Conservation (phyloP, 2,888 invertebrate species). For the Diachrysia chrysitis region DNA sequence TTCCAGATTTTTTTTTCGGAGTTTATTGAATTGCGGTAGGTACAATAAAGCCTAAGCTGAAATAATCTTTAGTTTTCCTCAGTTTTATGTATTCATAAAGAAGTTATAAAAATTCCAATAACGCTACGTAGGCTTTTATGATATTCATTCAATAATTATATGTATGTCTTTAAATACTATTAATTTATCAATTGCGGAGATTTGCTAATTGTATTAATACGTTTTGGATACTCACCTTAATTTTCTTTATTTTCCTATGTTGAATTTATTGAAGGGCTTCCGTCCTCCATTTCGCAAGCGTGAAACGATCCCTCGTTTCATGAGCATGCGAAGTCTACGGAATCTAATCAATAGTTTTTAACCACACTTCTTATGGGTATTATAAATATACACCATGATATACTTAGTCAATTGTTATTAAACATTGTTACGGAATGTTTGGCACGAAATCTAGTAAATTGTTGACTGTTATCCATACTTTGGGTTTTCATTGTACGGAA, state of each 20-base stretch:
- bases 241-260: constrained; percentile 23
- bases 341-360: constrained; percentile 18
- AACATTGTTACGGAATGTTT: not conserved
- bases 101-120: constrained; percentile 13
- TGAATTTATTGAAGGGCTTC: constrained; percentile 13
- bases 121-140: constrained; percentile 7
- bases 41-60: constrained; percentile 15
- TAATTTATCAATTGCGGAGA: not conserved
- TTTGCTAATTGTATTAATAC: constrained; percentile 9
- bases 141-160: constrained; percentile 6
- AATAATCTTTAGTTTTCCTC: constrained; percentile 23
- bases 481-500: not conserved
- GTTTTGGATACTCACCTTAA: not conserved
- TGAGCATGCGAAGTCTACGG: constrained; percentile 27
- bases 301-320: not conserved
- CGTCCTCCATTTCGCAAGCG: constrained; percentile 31
- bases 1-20: constrained; percentile 12
- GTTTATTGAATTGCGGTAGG: constrained; percentile 19
- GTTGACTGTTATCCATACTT: not conserved
- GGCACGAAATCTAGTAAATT: not conserved
- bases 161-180: not conserved
- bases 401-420: not conserved
- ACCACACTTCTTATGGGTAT: not conserved
- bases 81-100: constrained; percentile 23
- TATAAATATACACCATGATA: not conserved